phyloP scores from a whole-genome alignment of 2,797 vertebrate species.

The Xiphophorus birchmanni region DNA sequence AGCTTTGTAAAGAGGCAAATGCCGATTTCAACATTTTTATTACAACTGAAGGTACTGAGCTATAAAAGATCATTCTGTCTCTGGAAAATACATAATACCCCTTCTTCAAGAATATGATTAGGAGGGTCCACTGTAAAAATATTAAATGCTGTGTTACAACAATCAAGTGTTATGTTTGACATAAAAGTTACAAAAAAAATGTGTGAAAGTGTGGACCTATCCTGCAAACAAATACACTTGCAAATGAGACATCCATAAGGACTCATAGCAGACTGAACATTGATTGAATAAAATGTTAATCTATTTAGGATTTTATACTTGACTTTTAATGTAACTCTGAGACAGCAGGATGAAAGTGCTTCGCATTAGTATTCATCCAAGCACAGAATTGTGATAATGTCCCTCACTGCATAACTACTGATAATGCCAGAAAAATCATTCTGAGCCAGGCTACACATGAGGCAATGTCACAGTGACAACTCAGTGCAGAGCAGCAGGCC shows the following conservation, averaged over 20 bases:
- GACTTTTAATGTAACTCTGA: conserved; percentile 74
- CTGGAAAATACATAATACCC: too few species aligned
- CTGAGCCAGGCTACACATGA: conserved; percentile 33
- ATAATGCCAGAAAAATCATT: conserved; percentile 40
- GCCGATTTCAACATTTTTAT: too few species aligned
- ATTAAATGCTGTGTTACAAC: background rate
- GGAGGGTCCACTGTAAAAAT: background rate
- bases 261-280: conserved; percentile 37
- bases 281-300: conserved; percentile 75
- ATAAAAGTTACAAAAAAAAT: background rate
- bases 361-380: conserved; percentile 51
- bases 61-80: too few species aligned
- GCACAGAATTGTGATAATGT: conserved; percentile 24
- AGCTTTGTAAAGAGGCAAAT: too few species aligned
- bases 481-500: background rate
- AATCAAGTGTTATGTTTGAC: background rate
- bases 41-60: too few species aligned
- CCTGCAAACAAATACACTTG: background rate
- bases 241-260: background rate
- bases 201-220: background rate
- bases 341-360: conserved; percentile 37
- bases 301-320: conserved; percentile 67
- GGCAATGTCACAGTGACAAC: conserved; percentile 19
- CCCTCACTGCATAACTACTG: conserved; percentile 34
- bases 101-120: background rate